A percentile compares a stretch with the other conserved stretches of the same genome.
Evolutionary conservation across 2,797 vertebrate genomes (phyloP).

Genomic region (Fringilla coelebs): DNA sequence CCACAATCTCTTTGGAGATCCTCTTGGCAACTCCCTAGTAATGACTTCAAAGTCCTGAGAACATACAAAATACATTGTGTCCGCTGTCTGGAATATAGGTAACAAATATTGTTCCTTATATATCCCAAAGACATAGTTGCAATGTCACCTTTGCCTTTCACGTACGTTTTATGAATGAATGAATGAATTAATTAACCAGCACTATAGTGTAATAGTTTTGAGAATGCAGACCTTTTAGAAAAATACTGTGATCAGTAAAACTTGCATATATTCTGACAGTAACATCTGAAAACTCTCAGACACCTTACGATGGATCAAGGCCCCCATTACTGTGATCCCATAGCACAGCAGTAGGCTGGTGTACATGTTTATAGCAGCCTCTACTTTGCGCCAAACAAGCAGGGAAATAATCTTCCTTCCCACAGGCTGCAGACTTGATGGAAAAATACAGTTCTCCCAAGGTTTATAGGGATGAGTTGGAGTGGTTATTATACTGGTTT

Average conservation of each 20-base stretch:
- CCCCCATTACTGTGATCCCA: not conserved
- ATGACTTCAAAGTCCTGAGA: not conserved
- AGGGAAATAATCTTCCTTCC: not conserved
- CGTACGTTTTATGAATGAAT: not conserved
- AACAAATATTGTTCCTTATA: not conserved
- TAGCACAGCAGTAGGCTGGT: not conserved
- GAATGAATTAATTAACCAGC: not conserved
- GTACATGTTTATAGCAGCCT: not conserved
- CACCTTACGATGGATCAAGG: not conserved
- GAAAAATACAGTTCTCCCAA: not conserved
- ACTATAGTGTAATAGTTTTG: not conserved
- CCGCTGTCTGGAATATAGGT: not conserved
- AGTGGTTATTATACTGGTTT: rapidly evolving
- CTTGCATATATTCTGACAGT: not conserved
- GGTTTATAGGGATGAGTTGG: not conserved
- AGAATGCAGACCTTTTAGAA: not conserved
- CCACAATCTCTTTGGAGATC: not conserved
- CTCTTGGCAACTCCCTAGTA: not conserved
- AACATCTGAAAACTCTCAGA: not conserved
- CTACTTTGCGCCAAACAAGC: not conserved
- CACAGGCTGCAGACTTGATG: not conserved
- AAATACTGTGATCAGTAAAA: not conserved
- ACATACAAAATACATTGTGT: not conserved
- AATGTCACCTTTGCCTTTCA: not conserved
- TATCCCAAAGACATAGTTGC: not conserved